phyloP scores from a whole-genome alignment of 2,797 vertebrate genomes.

The Danio tinwini region DNA sequence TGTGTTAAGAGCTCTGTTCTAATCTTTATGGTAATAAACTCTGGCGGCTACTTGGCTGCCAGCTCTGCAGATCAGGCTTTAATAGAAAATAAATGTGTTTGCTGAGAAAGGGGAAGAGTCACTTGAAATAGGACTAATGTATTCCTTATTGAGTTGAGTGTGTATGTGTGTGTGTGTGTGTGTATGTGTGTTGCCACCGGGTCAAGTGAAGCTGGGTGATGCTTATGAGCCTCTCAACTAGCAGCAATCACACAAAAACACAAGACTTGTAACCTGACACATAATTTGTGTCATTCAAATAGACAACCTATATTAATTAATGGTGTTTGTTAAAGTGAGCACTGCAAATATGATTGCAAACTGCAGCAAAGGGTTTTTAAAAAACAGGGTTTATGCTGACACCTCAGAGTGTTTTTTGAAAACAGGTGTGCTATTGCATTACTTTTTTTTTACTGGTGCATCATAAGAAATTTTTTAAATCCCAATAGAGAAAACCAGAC shows the following conservation, averaged over 20 bases:
- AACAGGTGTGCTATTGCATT: background rate
- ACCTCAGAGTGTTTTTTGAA: background rate
- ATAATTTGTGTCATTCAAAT: conserved; percentile 10
- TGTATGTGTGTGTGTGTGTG: conserved; percentile 43
- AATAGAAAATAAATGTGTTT: conserved; percentile 65
- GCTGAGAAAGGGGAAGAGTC: conserved; percentile 59
- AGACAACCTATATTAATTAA: conserved; percentile 2
- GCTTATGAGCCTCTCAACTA: conserved; percentile 33
- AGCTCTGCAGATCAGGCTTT: conserved; percentile 55
- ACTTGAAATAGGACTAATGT: conserved; percentile 76
- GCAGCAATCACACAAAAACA: conserved; percentile 30
- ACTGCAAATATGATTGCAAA: background rate
- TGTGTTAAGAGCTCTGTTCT: conserved; percentile 56
- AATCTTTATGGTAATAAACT: conserved; percentile 63
- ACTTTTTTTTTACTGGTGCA: too few species aligned
- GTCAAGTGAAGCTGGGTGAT: conserved; percentile 35
- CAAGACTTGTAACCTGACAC: conserved; percentile 11
- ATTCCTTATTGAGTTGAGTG: conserved; percentile 84
- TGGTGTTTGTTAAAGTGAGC: background rate
- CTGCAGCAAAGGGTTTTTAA: too few species aligned
- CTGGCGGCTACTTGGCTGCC: conserved; percentile 57
- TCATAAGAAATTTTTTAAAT: too few species aligned
- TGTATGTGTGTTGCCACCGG: conserved; percentile 24
- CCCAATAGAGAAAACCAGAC: too few species aligned
- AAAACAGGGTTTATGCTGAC: background rate